These are phyloP conservation scores for Poecilia wingei DNA, from an alignment of 2,797 vertebrate species.

Conservation along the genomic window DNA sequence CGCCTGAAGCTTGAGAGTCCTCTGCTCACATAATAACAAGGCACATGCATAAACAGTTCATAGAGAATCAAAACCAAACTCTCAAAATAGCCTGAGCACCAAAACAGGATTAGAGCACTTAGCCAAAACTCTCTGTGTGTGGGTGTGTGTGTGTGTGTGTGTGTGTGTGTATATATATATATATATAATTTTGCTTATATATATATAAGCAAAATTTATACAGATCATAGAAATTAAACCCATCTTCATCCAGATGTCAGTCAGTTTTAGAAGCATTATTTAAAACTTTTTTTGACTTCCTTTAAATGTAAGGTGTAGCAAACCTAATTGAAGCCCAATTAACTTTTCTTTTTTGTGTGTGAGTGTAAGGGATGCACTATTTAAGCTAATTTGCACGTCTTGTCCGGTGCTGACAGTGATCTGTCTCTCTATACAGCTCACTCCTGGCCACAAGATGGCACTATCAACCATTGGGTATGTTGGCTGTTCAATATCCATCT, in stretches of 20 bases:
- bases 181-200: too few relatives aligned
- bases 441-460: conserved; percentile 89
- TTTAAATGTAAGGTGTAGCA: conserved; percentile 26
- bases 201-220: neutral
- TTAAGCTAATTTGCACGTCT: neutral
- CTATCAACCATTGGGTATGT: conserved; percentile 95
- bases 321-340: conserved; percentile 5
- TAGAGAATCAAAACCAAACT: conserved; percentile 66
- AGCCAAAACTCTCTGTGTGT: neutral
- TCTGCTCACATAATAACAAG: conserved; percentile 79
- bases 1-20: conserved; percentile 68
- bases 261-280: conserved; percentile 12
- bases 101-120: conserved; percentile 51
- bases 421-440: conserved; percentile 80
- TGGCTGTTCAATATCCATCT: conserved; percentile 93
- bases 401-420: conserved; percentile 15
- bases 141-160: too few relatives aligned
- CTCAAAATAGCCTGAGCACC: conserved; percentile 67
- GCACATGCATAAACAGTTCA: conserved; percentile 71
- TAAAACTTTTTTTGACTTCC: conserved; percentile 4
- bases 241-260: neutral
- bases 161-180: too few relatives aligned
- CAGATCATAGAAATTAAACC: neutral
- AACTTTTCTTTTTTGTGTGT: neutral
- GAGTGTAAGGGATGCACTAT: neutral